Conservation (phyloP, 2,888 invertebrate species). For the Sturmia bella region DNA sequence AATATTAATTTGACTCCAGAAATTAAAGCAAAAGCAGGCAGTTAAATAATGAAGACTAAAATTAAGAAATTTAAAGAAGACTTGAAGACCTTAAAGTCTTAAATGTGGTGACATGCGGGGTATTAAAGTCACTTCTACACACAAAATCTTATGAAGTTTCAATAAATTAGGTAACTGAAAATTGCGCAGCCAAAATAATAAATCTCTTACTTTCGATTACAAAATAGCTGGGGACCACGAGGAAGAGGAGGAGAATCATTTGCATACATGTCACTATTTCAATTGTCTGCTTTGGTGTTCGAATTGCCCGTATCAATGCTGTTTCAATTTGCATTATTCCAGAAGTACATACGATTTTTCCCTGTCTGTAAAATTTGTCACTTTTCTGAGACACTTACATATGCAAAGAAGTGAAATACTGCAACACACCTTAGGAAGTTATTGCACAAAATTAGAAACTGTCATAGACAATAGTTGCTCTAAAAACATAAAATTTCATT, state of each 20-base stretch:
- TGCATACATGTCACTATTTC: not conserved
- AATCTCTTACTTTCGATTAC: conserved; percentile 9
- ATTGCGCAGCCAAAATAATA: not conserved
- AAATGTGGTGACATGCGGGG: conserved; percentile 48
- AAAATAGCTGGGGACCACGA: not conserved
- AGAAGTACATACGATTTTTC: not conserved
- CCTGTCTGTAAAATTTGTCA: not conserved
- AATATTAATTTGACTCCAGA: conserved; percentile 66
- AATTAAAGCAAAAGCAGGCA: conserved; percentile 13
- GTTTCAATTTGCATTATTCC: conserved; percentile 3
- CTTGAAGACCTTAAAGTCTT: not conserved
- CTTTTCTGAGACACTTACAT: too few species aligned
- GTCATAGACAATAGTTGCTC: too few species aligned
- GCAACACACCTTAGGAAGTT: conserved; percentile 15
- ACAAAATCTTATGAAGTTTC: not conserved
- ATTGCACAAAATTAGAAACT: too few species aligned
- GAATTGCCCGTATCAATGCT: not conserved
- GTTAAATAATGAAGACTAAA: conserved; percentile 40
- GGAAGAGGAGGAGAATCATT: not conserved
- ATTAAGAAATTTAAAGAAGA: conserved; percentile 15
- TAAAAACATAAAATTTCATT: too few species aligned
- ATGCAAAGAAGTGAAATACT: not conserved
- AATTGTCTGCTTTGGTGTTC: not conserved
- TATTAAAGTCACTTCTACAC: conserved; percentile 23
- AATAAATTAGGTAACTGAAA: conserved; percentile 35